phyloP scores from a whole-genome alignment of 2,888 invertebrate genomes.

The Drosophila mimetica region DNA sequence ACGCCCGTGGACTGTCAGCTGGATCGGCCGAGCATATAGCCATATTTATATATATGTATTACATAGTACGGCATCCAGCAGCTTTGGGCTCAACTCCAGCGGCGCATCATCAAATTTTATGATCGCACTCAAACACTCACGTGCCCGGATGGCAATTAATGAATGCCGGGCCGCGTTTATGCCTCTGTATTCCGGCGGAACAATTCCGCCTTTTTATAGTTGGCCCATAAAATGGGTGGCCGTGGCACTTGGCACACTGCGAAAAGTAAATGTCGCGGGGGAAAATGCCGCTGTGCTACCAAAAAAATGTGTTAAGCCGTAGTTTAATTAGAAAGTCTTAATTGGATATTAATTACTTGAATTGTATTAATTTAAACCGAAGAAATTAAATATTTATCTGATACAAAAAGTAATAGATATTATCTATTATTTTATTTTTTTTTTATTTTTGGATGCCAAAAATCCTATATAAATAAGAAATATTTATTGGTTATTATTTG shows the following conservation, averaged over 20 bases:
- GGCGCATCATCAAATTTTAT: slow-evolving; percentile 66
- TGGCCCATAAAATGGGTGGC: slow-evolving; percentile 22
- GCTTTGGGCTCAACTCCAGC: slow-evolving; percentile 5
- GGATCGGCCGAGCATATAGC: slow-evolving; percentile 14
- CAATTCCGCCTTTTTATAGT: slow-evolving; percentile 42
- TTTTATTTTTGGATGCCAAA: no score
- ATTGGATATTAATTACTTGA: no score
- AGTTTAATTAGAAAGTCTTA: no score
- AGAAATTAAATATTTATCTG: no score
- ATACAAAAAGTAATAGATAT: no score
- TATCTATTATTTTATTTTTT: no score
- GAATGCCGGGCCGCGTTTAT: slow-evolving; percentile 13
- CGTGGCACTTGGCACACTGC: background rate
- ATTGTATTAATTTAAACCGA: no score
- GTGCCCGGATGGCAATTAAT: slow-evolving; percentile 64
- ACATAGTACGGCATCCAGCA: slow-evolving; percentile 6
- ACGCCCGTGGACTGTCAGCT: slow-evolving; percentile 23
- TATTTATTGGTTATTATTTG: no score
- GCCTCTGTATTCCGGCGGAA: slow-evolving; percentile 7
- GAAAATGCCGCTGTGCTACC: background rate
- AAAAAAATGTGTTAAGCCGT: no score
- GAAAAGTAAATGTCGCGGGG: background rate
- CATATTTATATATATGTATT: background rate
- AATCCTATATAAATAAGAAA: no score
- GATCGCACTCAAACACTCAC: slow-evolving; percentile 60